Percentiles rank a stretch among this genome's conserved stretches.
These are phyloP conservation scores for Huso huso DNA, from an alignment of 2,797 vertebrate genomes.

Conservation along the genomic window DNA sequence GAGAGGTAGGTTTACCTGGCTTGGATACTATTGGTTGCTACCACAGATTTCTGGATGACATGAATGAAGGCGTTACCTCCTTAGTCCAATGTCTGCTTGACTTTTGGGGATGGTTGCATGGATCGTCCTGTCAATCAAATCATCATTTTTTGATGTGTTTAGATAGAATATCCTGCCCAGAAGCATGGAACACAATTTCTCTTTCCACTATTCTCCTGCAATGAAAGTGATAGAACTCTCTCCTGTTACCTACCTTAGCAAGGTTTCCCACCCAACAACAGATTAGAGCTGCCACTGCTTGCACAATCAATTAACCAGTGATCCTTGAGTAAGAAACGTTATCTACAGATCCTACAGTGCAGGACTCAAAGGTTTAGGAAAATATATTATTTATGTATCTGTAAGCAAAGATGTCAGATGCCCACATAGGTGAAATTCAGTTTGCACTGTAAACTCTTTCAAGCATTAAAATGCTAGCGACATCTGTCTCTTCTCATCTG, in stretches of 20 bases:
- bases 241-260: not conserved
- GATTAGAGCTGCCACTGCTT: not conserved
- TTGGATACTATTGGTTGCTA: no score
- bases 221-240: not conserved
- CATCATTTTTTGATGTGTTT: no score
- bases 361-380: not conserved
- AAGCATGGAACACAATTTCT: no score
- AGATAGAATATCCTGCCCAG: no score
- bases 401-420: not conserved
- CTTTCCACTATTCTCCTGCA: not conserved
- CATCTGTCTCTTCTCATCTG: not conserved
- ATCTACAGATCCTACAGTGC: not conserved
- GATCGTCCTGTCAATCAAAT: no score
- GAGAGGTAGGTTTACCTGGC: no score
- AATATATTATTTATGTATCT: not conserved
- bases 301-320: slow-evolving; percentile 2
- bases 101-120: no score
- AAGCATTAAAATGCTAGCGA: not conserved
- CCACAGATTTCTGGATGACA: no score
- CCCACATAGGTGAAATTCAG: slow-evolving; percentile 1
- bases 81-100: no score
- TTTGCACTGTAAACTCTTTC: not conserved
- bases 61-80: no score
- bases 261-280: not conserved
- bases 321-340: not conserved